Evolutionary conservation across 1,140 invertebrate genomes (phyloP), one percentile per base, ranked within the genome.

Genomic region (Diachasma alloeum): DNA sequence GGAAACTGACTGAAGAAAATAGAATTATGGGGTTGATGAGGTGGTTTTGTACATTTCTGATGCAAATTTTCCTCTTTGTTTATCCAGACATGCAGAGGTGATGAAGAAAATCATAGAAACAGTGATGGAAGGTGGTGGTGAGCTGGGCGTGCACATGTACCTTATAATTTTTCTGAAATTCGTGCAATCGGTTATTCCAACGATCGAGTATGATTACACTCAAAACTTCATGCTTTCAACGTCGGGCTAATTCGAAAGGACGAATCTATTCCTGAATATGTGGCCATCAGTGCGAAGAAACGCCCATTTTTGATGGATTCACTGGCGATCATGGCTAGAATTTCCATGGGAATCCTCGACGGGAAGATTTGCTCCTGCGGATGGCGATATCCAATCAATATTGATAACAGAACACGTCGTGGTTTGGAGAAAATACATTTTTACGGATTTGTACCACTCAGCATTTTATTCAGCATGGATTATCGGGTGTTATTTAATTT

Each of bases 31-130:
- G n/a, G n/a, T n/a, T n/a, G n/a, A n/a, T n/a, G n/a, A n/a, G n/a
- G n/a, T n/a, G n/a, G n/a, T n/a, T n/a, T n/a, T n/a, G n/a, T n/a
- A n/a, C n/a, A n/a, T n/a, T 53, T 53, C 15, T 69, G 46, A 22
- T 76, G 0, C 39, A 80, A 56, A 72, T 72, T 73, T 36, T 74
- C 73, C 80, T 78, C 72, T 71, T 17, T 56, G 10, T 79, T 80
- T 92, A 31, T 91, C 31, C 88, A 97, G 97, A 80, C 98, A 99
- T 91, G 98, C 98, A 8, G 98, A 99, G 88, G 98, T 99, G 17
- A 99, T 99, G 98, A 99, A 99, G 87, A 99, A 98, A 89, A 97
- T 99, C 53, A 99, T 99, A 75, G 95, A 99, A 88, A 99, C 97
- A 6, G 98, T 99, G 6, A 96, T 95, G 82, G 98, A 99, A 88